phyloP scores from a whole-genome alignment of 1,140 invertebrate species.

The Copidosoma floridanum region DNA sequence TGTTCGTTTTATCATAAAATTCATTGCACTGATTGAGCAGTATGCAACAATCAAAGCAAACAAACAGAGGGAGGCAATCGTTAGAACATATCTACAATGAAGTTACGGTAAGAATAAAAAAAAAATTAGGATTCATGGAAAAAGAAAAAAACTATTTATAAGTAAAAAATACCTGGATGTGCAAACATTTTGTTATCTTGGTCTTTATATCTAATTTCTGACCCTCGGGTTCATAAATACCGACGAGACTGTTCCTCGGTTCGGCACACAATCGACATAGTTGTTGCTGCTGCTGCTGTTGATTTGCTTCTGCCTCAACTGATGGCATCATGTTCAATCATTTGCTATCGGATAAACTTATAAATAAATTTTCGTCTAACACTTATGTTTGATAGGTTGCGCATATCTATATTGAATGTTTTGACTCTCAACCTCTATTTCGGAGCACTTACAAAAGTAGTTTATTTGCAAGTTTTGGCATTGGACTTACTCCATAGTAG shows the following conservation, averaged over 20 bases:
- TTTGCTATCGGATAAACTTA: too few species aligned
- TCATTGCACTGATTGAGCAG: slow-evolving; percentile 50
- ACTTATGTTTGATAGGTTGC: too few species aligned
- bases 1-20: slow-evolving; percentile 53
- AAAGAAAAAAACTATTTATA: not conserved
- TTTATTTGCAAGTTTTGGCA: too few species aligned
- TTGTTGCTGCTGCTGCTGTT: slow-evolving; percentile 10
- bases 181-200: slow-evolving; percentile 56
- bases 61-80: slow-evolving; percentile 45
- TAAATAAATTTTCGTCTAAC: too few species aligned
- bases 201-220: slow-evolving; percentile 49
- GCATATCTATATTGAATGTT: too few species aligned
- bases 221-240: slow-evolving; percentile 55
- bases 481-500: too few species aligned
- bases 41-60: slow-evolving; percentile 54
- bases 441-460: too few species aligned
- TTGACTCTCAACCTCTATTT: too few species aligned
- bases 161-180: slow-evolving; percentile 48
- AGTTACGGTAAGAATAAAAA: not conserved
- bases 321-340: too few species aligned
- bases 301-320: too few species aligned
- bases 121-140: not conserved
- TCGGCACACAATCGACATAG: slow-evolving; percentile 60
- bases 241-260: slow-evolving; percentile 47
- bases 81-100: slow-evolving; percentile 41